phyloP scores from a whole-genome alignment of 2,797 vertebrate species.

The Psittacula echo region DNA sequence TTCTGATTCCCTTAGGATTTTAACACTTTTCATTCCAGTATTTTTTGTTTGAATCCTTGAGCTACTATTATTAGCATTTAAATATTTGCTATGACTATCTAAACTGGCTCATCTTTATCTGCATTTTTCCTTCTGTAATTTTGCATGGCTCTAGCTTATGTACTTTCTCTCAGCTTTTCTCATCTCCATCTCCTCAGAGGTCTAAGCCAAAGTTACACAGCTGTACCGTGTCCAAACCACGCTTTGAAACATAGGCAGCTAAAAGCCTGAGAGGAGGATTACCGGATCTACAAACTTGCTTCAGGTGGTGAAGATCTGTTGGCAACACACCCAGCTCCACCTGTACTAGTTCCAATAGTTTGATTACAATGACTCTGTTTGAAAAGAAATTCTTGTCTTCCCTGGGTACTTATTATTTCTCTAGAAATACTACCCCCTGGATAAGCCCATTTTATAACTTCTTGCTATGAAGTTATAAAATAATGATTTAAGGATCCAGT shows the following conservation, averaged over 20 bases:
- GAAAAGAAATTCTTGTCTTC: neutral
- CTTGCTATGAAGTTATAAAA: neutral
- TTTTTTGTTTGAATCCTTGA: neutral
- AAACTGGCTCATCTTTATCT: neutral
- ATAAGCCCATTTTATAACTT: neutral
- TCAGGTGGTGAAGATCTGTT: neutral
- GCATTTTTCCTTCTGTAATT: neutral
- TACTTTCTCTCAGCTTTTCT: neutral
- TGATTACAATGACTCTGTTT: neutral
- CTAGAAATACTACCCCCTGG: neutral
- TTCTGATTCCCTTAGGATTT: neutral
- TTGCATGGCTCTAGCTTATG: neutral
- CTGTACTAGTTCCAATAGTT: neutral
- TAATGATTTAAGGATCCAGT: neutral
- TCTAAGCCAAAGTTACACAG: neutral
- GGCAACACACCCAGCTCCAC: neutral
- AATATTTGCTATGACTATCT: neutral
- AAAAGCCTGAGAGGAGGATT: slow-evolving; percentile 11
- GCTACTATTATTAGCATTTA: neutral
- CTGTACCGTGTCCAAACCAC: neutral
- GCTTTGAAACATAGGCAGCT: neutral
- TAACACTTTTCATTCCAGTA: neutral
- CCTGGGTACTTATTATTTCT: neutral
- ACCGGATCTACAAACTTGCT: neutral
- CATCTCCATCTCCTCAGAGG: neutral